Evolutionary conservation across 1,140 invertebrate species (phyloP).

Genomic region (Scaptomyza pallida): DNA sequence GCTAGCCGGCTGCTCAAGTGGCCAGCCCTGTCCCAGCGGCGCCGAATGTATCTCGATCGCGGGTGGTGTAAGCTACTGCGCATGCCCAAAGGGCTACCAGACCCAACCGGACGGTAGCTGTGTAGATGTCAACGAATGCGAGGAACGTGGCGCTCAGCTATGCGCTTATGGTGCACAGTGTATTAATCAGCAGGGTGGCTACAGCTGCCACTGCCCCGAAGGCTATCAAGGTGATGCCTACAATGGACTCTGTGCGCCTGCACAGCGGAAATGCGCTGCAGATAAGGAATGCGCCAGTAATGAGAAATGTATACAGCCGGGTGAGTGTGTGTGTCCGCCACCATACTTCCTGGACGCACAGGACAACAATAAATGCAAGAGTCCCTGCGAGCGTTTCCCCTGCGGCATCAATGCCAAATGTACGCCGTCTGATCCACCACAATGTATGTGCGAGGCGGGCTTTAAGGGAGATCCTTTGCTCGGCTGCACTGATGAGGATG

Average conservation of each 20-base stretch:
- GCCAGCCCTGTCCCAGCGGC: conserved; percentile 90
- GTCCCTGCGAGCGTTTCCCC: conserved; percentile 93
- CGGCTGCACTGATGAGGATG: conserved; percentile 93
- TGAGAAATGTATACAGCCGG: conserved; percentile 95
- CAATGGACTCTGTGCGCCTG: conserved; percentile 90
- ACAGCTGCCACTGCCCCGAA: conserved; percentile 91
- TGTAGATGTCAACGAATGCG: conserved; percentile 93
- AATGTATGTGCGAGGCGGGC: conserved; percentile 93
- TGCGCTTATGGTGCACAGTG: conserved; percentile 95
- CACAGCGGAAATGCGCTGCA: conserved; percentile 91
- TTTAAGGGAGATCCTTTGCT: conserved; percentile 92
- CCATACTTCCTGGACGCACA: conserved; percentile 93
- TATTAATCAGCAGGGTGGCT: conserved; percentile 91
- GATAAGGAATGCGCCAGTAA: conserved; percentile 93
- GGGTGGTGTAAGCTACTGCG: conserved; percentile 95
- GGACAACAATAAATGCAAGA: conserved; percentile 94
- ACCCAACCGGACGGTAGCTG: conserved; percentile 90
- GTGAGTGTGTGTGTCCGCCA: conserved; percentile 94
- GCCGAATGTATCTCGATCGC: conserved; percentile 95
- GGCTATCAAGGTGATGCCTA: conserved; percentile 89
- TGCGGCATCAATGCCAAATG: conserved; percentile 97
- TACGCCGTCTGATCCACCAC: conserved; percentile 93
- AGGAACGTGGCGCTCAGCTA: conserved; percentile 87
- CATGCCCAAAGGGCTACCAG: conserved; percentile 92
- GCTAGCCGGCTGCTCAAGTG: conserved; percentile 91